phyloP scores from a whole-genome alignment of 1,140 invertebrate genomes.

The Caerostris darwini region DNA sequence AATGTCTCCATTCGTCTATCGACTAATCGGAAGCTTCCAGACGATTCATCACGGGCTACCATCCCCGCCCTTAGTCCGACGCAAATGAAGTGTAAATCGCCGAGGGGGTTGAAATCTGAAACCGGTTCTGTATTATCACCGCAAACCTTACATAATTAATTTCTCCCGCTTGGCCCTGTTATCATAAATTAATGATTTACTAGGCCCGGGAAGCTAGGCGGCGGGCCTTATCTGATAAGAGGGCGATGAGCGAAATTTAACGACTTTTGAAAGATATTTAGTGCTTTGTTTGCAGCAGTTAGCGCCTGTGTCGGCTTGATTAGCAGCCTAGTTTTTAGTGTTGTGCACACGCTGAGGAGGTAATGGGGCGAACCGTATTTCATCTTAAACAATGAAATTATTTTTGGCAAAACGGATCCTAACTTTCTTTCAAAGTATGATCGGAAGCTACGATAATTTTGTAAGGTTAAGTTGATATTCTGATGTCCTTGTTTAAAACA shows the following conservation, averaged over 20 bases:
- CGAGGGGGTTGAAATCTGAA: slow-evolving; percentile 43
- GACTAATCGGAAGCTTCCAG: slow-evolving; percentile 25
- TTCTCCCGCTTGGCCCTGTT: slow-evolving; percentile 29
- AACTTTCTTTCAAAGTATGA: too few species aligned
- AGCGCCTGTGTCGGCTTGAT: slow-evolving; percentile 20
- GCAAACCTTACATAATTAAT: slow-evolving; percentile 73
- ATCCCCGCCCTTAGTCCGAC: neutral
- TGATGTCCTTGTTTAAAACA: too few species aligned
- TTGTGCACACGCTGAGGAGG: neutral
- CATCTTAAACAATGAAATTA: too few species aligned
- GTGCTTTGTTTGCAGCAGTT: slow-evolving; percentile 40
- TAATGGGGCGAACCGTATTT: neutral
- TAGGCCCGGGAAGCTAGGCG: neutral
- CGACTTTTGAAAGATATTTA: slow-evolving; percentile 46
- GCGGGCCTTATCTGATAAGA: slow-evolving; percentile 51
- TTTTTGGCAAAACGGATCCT: too few species aligned
- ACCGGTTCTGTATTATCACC: slow-evolving; percentile 58
- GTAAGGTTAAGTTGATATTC: too few species aligned
- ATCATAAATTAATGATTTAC: slow-evolving; percentile 75
- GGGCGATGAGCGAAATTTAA: slow-evolving; percentile 57
- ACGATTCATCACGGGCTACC: slow-evolving; percentile 46
- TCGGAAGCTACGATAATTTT: too few species aligned
- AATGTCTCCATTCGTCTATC: slow-evolving; percentile 37
- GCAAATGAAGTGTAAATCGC: slow-evolving; percentile 67
- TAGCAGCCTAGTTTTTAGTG: slow-evolving; percentile 6